phyloP scores from a whole-genome alignment of 2,797 vertebrate genomes.

The Xyrichtys novacula region DNA sequence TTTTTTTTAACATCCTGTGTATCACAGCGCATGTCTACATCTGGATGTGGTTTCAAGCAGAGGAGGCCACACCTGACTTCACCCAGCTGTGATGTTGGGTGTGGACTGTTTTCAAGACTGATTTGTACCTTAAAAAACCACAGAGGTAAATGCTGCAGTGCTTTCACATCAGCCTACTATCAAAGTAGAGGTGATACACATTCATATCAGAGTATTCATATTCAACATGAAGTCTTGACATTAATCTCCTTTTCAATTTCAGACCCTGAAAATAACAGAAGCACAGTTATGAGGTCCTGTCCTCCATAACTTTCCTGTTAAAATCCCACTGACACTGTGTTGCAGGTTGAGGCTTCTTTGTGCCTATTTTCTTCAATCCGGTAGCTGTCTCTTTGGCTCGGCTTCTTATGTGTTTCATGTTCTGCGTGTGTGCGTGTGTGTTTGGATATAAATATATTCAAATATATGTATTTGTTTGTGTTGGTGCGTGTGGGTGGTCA shows the following conservation, averaged over 20 bases:
- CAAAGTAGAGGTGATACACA: too few relatives aligned
- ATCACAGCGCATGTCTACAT: background rate
- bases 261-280: too few relatives aligned
- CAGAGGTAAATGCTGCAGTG: background rate
- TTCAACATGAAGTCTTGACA: too few relatives aligned
- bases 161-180: too few relatives aligned
- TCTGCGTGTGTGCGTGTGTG: background rate
- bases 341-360: too few relatives aligned
- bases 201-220: too few relatives aligned
- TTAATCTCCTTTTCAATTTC: too few relatives aligned
- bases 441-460: slow-evolving; percentile 7
- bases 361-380: too few relatives aligned
- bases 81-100: background rate
- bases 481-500: background rate
- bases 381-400: too few relatives aligned
- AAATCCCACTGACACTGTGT: too few relatives aligned
- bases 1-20: background rate
- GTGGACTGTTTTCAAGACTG: slow-evolving; percentile 4
- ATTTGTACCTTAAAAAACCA: background rate
- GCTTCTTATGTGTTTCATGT: background rate
- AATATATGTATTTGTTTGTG: background rate
- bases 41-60: slow-evolving; percentile 11
- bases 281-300: too few relatives aligned
- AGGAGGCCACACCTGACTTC: slow-evolving; percentile 12
- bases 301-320: too few relatives aligned